These are phyloP conservation scores for Malachius bipustulatus DNA, from an alignment of 2,888 invertebrate genomes.

Conservation along the genomic window DNA sequence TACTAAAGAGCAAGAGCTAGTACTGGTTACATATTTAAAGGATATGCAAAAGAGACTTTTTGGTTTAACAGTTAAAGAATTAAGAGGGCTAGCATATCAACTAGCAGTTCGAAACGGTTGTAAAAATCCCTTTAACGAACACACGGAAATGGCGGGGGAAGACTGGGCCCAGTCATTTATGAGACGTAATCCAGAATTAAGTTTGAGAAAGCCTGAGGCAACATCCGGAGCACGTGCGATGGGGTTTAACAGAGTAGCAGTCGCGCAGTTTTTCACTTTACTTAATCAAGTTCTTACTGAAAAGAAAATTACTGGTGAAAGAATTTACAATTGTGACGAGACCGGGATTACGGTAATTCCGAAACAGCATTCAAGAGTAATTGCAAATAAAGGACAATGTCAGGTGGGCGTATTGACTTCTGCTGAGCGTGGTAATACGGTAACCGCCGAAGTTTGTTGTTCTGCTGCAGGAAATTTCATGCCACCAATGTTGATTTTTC, in stretches of 20 bases:
- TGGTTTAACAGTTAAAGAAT: constrained; percentile 24
- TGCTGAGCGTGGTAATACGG: constrained; percentile 20
- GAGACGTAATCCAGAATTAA: constrained; percentile 34
- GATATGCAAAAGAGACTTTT: constrained; percentile 16
- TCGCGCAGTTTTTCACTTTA: neutral
- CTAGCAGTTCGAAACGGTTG: constrained; percentile 40
- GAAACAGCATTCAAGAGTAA: constrained; percentile 19
- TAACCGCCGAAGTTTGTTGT: constrained; percentile 21
- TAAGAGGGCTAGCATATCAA: constrained; percentile 41
- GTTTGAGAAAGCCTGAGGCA: constrained; percentile 8
- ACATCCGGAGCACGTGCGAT: constrained; percentile 11
- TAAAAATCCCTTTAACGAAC: constrained; percentile 40
- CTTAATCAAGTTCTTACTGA: constrained; percentile 1
- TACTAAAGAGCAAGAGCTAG: constrained; percentile 14
- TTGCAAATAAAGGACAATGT: constrained; percentile 19
- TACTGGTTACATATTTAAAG: constrained; percentile 15
- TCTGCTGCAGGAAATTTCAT: constrained; percentile 21
- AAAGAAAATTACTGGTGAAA: constrained; percentile 11
- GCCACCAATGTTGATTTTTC: constrained; percentile 20
- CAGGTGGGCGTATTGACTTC: constrained; percentile 21
- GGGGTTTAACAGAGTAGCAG: constrained; percentile 8
- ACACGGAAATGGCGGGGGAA: constrained; percentile 38
- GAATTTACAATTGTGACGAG: constrained; percentile 26
- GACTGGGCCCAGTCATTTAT: constrained; percentile 43
- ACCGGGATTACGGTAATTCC: constrained; percentile 26